Percentiles rank a stretch among this genome's conserved stretches.
These are phyloP conservation scores for Epizoanthus illoricatus DNA, from an alignment of 92 coral and sea anemone species.

Conservation along the genomic window DNA sequence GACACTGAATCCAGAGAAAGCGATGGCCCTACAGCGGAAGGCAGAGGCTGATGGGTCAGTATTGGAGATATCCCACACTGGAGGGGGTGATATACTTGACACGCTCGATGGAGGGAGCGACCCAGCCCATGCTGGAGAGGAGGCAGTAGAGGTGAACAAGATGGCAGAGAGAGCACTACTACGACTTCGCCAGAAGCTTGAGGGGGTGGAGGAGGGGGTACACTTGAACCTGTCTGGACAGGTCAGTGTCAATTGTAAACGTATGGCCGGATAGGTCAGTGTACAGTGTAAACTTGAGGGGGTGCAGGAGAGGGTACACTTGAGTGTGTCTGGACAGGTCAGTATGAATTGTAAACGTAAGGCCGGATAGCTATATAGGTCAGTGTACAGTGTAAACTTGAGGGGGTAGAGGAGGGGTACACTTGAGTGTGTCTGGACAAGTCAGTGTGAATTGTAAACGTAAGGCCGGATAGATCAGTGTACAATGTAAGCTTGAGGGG, in stretches of 20 bases:
- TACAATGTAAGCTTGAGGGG: not conserved
- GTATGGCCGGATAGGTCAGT: not conserved
- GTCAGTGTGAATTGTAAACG: too few relatives aligned
- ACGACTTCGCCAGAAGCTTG: conserved; percentile 86
- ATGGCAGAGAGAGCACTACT: conserved; percentile 93
- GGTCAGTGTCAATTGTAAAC: not conserved
- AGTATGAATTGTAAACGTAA: not conserved
- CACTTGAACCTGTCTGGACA: conserved; percentile 92
- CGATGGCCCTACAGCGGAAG: conserved; percentile 84
- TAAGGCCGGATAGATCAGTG: not conserved
- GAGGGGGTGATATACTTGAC: conserved; percentile 68
- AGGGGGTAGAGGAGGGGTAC: conserved; percentile 91
- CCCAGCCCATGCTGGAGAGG: conserved; percentile 49
- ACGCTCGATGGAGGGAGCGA: conserved; percentile 50
- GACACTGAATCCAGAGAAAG: conserved; percentile 90
- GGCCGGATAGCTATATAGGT: not conserved
- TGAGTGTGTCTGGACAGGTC: not conserved
- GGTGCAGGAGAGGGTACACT: not conserved
- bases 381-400: conserved; percentile 40
- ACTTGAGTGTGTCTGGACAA: conserved; percentile 49
- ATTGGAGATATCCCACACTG: conserved; percentile 51
- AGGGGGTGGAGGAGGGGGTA: conserved; percentile 93
- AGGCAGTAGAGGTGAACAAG: conserved; percentile 71
- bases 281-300: too few relatives aligned
- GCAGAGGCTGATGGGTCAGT: conserved; percentile 71